Base-by-base conservation (phyloP, 2,113 vertebrate genomes). In the Passer domesticus region DNA sequence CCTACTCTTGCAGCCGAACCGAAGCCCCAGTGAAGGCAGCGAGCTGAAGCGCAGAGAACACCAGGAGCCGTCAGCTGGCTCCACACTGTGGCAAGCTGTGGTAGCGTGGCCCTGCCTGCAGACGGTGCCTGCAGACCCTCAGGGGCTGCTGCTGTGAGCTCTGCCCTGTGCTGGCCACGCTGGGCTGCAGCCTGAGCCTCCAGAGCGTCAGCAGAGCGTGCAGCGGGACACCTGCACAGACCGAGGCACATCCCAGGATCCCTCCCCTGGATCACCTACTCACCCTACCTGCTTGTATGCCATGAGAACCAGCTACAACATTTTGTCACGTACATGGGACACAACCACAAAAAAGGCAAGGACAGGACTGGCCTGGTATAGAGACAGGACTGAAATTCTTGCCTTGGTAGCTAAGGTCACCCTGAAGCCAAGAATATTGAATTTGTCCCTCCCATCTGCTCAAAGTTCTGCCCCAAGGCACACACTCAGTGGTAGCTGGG, bases 161-260 rank as follows among this genome's bases (percentile, higher is more conserved):
- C 2, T 7, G 27, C 7, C 6, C 7, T 21, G 31, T 2, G 5
- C n/a, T 20, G 22, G 43, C 41, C 44, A 11, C 10, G 67, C 79
- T 47, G 44, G 35, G 47, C 41, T 50, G 70, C 6, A n/a, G 37
- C 60, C 67, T 37, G 56, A 56, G n/a, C 55, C 72, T 77, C 25
- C 79, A n/a, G 28, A 41, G 49, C 2, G 6, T 2, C 62, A 44
- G 52, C 0, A 44, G 53, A 28, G 46, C 5, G 1, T 7, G n/a
- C 58, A 35, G 18, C 1, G 18, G 46, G 37, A 37, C 4, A 69
- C 59, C n/a, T 5, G 9, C 1, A 22, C 28, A 55, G 50, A 74
- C n/a, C 7, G 10, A 53, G 55, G 35, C 49, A 75, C 4, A 4
- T 10, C 56, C 47, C 77, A 55, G 17, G 64, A 33, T 35, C 46